Evolutionary conservation across 2,113 vertebrate species (phyloP).

Genomic region (Apteryx mantelli): DNA sequence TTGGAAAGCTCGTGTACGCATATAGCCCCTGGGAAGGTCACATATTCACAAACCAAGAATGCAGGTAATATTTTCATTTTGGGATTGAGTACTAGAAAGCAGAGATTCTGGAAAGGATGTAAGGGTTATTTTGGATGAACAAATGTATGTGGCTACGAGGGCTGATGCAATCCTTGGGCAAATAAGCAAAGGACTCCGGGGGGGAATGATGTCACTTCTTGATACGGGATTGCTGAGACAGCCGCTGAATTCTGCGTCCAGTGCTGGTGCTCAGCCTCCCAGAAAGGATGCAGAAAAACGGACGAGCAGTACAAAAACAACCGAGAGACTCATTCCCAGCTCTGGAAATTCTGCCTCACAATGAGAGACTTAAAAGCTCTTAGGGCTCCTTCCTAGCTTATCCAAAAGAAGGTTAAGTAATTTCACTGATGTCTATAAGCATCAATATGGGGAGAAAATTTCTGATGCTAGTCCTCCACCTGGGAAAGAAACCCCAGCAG

Average conservation of each 20-base stretch:
- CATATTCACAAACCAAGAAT: background rate
- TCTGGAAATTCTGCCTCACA: background rate
- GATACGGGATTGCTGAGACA: background rate
- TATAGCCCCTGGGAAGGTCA: constrained; percentile 24
- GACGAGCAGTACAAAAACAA: background rate
- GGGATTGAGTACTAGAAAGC: background rate
- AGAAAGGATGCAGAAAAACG: background rate
- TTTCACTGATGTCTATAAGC: background rate
- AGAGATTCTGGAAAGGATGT: background rate
- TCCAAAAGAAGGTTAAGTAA: background rate
- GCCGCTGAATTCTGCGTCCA: background rate
- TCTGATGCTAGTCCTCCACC: background rate
- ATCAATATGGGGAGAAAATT: background rate
- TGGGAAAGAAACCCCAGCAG: background rate
- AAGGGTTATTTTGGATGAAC: background rate
- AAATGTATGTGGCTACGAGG: background rate
- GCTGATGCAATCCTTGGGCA: constrained; percentile 12
- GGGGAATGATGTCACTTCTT: background rate
- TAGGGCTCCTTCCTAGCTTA: background rate
- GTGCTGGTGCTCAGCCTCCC: background rate
- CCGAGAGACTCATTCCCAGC: background rate
- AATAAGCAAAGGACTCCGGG: background rate
- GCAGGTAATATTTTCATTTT: background rate
- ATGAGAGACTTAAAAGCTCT: background rate
- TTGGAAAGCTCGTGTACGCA: background rate